Conservation (phyloP, 2,797 vertebrate species). For the Aotus griseimembra region DNA sequence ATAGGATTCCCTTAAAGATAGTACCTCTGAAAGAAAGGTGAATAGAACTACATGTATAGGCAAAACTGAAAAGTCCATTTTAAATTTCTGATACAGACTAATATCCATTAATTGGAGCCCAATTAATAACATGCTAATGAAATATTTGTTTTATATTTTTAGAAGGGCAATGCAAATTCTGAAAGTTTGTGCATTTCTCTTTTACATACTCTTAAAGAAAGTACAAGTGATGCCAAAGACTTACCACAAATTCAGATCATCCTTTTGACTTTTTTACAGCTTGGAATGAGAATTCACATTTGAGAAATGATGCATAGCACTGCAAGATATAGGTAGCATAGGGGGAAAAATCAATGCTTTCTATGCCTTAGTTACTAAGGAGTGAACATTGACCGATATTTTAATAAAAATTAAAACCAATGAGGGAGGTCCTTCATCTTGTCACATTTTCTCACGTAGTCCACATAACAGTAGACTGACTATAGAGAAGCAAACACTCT, state of each 20-base stretch:
- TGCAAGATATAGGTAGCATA: neutral
- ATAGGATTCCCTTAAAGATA: neutral
- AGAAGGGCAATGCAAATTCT: neutral
- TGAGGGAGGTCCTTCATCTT: neutral
- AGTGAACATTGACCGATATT: conserved; percentile 18
- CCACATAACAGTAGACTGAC: neutral
- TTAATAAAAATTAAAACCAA: conserved; percentile 29
- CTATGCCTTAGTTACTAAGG: neutral
- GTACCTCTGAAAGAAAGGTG: neutral
- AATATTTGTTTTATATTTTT: conserved; percentile 31
- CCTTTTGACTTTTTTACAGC: conserved; percentile 37
- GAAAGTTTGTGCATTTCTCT: conserved; percentile 9
- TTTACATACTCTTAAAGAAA: conserved; percentile 9
- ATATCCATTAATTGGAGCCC: conserved; percentile 15
- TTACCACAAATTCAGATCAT: conserved; percentile 44
- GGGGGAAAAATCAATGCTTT: neutral
- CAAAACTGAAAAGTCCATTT: conserved; percentile 33
- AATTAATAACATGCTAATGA: neutral
- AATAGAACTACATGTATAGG: neutral
- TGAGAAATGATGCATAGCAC: neutral
- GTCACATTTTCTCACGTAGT: conserved; percentile 25
- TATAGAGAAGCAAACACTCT: neutral
- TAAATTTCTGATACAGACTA: conserved; percentile 10
- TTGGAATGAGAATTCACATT: conserved; percentile 48
- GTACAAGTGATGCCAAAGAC: conserved; percentile 22